Evolutionary conservation across 92 coral and sea anemone species (phyloP).

Genomic region (Plumapathes pennacea): DNA sequence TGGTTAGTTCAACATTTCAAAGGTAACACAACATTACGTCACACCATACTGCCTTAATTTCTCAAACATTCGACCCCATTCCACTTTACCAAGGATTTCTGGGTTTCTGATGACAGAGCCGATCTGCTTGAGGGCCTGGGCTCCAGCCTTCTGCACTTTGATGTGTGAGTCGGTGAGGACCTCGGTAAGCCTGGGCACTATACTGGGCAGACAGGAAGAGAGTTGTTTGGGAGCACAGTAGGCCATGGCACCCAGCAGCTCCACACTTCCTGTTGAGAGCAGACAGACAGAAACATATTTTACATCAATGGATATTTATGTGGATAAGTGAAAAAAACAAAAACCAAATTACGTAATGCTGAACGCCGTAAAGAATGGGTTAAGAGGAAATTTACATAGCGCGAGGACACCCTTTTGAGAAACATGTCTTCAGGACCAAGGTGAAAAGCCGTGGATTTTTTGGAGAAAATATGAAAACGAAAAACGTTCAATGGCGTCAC

Average conservation of each 20-base stretch:
- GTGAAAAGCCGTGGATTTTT: too few relatives aligned
- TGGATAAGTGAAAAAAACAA: not conserved
- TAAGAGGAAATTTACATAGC: not conserved
- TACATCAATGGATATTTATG: not conserved
- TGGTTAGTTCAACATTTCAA: too few relatives aligned
- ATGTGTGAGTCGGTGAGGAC: slow-evolving; percentile 93
- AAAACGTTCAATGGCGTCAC: too few relatives aligned
- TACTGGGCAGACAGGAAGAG: slow-evolving; percentile 95
- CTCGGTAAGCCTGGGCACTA: slow-evolving; percentile 91
- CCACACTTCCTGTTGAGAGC: slow-evolving; percentile 89
- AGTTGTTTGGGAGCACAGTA: slow-evolving; percentile 97
- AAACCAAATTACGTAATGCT: not conserved
- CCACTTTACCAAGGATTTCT: slow-evolving; percentile 79
- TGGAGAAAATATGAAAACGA: too few relatives aligned
- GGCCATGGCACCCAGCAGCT: slow-evolving; percentile 98
- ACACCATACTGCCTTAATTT: too few relatives aligned
- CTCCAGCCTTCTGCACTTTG: slow-evolving; percentile 95
- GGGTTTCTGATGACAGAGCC: slow-evolving; percentile 98
- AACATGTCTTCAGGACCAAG: too few relatives aligned
- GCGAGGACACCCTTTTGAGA: not conserved
- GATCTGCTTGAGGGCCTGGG: slow-evolving; percentile 94
- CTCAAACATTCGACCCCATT: too few relatives aligned
- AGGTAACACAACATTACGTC: too few relatives aligned
- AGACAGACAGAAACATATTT: too few relatives aligned
- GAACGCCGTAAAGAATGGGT: not conserved